phyloP scores from a whole-genome alignment of 1,140 invertebrate species.

The Spodoptera frugiperda region DNA sequence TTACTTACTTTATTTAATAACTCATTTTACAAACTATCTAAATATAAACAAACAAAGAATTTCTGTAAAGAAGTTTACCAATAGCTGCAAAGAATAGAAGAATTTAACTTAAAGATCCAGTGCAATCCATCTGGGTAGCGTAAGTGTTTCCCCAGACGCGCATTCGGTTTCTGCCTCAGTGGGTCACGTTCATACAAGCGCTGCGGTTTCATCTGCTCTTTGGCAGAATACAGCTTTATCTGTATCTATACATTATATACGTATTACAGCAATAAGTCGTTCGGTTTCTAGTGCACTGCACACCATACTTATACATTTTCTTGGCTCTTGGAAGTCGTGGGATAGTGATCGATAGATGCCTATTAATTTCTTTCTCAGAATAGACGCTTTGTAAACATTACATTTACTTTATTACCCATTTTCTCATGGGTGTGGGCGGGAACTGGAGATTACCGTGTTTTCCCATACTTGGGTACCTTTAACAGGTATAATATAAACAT shows the following conservation, averaged over 20 bases:
- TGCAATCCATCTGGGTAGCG: constrained; percentile 23
- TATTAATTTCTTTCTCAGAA: constrained; percentile 30
- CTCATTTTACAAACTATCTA: no score
- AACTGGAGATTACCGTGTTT: not conserved
- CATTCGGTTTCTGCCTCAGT: constrained; percentile 25
- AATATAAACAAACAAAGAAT: no score
- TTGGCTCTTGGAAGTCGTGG: constrained; percentile 17
- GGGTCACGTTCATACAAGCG: constrained; percentile 31
- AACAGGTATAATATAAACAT: no score
- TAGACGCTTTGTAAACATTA: not conserved
- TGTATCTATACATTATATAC: not conserved
- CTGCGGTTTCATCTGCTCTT: constrained; percentile 28
- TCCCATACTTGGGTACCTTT: not conserved
- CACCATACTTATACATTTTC: constrained; percentile 8
- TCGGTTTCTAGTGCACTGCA: constrained; percentile 7
- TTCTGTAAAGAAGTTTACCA: not conserved
- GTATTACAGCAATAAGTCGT: constrained; percentile 17
- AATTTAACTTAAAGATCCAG: constrained; percentile 20
- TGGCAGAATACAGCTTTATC: constrained; percentile 19
- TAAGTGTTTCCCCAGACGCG: constrained; percentile 30
- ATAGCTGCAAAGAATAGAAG: constrained; percentile 7
- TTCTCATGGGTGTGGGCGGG: not conserved
- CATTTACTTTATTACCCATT: not conserved
- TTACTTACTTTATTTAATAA: not conserved
- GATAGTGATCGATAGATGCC: constrained; percentile 37